Percentiles rank a stretch among this genome's conserved stretches.
Conservation (phyloP, 1,140 invertebrate species). For the Chionoecetes opilio region DNA sequence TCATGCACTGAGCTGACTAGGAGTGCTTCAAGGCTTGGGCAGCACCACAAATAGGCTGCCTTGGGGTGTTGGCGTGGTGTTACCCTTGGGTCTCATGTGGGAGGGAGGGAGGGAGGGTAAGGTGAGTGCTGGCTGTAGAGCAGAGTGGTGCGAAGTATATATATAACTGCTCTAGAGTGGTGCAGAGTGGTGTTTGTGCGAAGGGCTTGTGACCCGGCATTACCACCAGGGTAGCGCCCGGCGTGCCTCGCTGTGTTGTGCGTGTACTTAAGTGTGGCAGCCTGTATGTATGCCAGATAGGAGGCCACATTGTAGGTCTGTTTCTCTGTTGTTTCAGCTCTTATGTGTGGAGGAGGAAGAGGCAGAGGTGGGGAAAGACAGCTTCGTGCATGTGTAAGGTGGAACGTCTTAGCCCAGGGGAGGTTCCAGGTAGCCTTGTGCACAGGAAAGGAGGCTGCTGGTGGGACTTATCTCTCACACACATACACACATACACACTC, state of each 20-base stretch:
- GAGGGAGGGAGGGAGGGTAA: background rate
- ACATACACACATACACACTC: background rate
- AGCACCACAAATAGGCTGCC: background rate
- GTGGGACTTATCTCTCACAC: background rate
- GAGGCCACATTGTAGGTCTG: background rate
- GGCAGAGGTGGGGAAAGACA: background rate
- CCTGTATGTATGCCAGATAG: background rate
- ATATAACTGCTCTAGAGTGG: too few relatives aligned
- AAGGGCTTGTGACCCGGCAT: background rate
- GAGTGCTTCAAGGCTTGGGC: background rate
- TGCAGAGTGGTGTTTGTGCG: background rate
- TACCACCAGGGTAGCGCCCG: background rate
- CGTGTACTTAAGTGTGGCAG: background rate
- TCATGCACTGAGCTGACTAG: background rate
- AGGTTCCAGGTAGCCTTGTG: background rate
- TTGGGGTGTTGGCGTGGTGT: conserved; percentile 33
- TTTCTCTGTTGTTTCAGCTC: background rate
- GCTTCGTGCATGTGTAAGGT: background rate
- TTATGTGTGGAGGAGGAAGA: background rate
- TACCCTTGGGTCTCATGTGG: background rate
- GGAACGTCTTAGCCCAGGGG: background rate
- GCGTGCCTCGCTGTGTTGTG: background rate
- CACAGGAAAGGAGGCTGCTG: background rate
- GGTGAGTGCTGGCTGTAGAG: too few relatives aligned
- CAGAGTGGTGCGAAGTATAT: too few relatives aligned